Evolutionary conservation across 1,140 invertebrate species (phyloP).

Genomic region (Heliconius hewitsoni): DNA sequence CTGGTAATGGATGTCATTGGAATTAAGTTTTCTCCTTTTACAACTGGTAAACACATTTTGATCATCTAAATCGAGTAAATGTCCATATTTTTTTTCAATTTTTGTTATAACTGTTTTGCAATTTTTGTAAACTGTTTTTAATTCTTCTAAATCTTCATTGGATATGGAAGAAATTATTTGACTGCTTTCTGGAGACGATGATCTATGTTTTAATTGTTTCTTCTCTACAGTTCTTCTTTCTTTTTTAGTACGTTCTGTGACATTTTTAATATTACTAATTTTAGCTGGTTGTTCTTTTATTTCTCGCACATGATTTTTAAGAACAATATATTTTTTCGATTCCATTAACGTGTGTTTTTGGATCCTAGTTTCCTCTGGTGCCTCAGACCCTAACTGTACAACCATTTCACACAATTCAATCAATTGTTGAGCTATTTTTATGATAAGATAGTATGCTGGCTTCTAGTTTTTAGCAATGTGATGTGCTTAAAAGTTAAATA

Average conservation of each 20-base stretch:
- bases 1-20: slow-evolving; percentile 20
- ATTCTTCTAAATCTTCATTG: slow-evolving; percentile 57
- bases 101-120: slow-evolving; percentile 62
- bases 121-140: slow-evolving; percentile 57
- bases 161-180: slow-evolving; percentile 28
- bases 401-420: slow-evolving; percentile 43
- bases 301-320: slow-evolving; percentile 63
- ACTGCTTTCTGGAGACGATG: slow-evolving; percentile 1
- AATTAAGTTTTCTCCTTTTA: slow-evolving; percentile 25
- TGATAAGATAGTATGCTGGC: not conserved
- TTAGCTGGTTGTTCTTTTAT: not conserved
- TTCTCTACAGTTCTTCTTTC: slow-evolving; percentile 23
- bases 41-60: slow-evolving; percentile 17
- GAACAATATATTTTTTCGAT: slow-evolving; percentile 53
- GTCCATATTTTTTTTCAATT: slow-evolving; percentile 71
- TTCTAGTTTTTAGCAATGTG: not conserved
- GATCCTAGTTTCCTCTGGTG: slow-evolving; percentile 31
- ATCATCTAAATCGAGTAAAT: slow-evolving; percentile 55
- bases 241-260: slow-evolving; percentile 7
- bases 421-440: not conserved
- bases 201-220: slow-evolving; percentile 7
- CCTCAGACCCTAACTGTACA: slow-evolving; percentile 45
- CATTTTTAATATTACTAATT: not conserved
- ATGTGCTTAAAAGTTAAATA: not conserved
- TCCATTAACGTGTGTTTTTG: slow-evolving; percentile 32